These are phyloP conservation scores for Mustela lutreola DNA, from an alignment of 2,113 vertebrate species.

Conservation along the genomic window DNA sequence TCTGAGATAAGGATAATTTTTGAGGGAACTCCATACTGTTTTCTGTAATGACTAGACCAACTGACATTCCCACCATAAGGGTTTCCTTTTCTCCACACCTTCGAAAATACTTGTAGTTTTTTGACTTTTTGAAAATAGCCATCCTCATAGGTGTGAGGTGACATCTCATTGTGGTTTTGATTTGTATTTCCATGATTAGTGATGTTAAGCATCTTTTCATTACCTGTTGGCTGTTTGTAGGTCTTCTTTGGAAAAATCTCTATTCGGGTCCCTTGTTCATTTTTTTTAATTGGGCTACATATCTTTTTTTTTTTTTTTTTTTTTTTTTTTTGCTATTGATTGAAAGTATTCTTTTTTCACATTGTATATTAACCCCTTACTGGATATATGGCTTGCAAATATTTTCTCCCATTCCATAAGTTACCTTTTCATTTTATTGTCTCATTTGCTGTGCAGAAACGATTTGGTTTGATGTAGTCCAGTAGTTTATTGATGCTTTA, in stretches of 20 bases:
- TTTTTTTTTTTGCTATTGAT: not conserved
- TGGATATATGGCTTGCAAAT: not conserved
- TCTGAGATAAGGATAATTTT: not conserved
- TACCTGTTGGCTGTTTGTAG: not conserved
- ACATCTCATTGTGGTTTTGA: not conserved
- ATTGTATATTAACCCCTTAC: not conserved
- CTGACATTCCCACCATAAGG: not conserved
- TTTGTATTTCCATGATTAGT: not conserved
- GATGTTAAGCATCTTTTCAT: not conserved
- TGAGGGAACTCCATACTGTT: not conserved
- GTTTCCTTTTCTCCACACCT: not conserved
- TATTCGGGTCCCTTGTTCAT: not conserved
- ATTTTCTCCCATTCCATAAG: not conserved
- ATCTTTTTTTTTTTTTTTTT: not conserved
- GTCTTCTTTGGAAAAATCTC: not conserved
- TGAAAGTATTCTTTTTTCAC: not conserved
- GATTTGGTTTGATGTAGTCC: not conserved
- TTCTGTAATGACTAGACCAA: not conserved
- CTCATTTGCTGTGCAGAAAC: not conserved
- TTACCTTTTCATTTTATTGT: not conserved
- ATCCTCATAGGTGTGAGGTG: not conserved
- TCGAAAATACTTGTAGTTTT: not conserved
- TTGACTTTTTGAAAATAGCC: not conserved
- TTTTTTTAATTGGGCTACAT: not conserved
- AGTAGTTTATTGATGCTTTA: not conserved